These are phyloP conservation scores for Dyspetes luteomarginatus DNA, from an alignment of 2,888 invertebrate genomes.

Conservation along the genomic window DNA sequence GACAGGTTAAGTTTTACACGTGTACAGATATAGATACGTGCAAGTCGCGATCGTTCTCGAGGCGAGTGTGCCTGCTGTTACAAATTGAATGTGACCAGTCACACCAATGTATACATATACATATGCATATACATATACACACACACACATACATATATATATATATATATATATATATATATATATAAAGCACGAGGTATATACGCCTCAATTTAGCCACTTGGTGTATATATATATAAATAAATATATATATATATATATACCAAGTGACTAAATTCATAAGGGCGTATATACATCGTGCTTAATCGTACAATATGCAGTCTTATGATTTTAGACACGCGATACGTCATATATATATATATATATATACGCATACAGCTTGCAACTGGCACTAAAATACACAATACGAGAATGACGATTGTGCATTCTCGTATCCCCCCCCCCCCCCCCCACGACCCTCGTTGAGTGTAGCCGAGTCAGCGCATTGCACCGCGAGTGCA, in stretches of 20 bases:
- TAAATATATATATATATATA: background rate
- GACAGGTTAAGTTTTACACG: constrained; percentile 53
- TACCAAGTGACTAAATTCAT: background rate
- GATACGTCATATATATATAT: background rate
- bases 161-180: background rate
- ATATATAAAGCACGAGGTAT: background rate
- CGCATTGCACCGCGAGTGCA: constrained; percentile 43
- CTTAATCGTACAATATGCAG: too few relatives aligned
- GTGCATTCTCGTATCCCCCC: constrained; percentile 22
- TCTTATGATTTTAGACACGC: too few relatives aligned
- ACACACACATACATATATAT: constrained; percentile 8
- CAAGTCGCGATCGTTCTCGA: constrained; percentile 27
- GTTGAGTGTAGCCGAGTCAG: constrained; percentile 37
- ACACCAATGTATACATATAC: background rate
- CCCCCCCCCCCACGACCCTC: background rate
- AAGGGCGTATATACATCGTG: too few relatives aligned
- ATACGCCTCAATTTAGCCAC: background rate
- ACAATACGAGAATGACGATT: constrained; percentile 20
- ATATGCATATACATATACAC: background rate
- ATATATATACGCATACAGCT: background rate
- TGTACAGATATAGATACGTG: constrained; percentile 33
- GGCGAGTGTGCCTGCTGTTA: constrained; percentile 28
- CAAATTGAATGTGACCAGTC: constrained; percentile 44
- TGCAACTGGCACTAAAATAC: background rate
- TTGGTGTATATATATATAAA: too few relatives aligned